These are phyloP conservation scores for Talpa occidentalis DNA, from an alignment of 2,113 vertebrate species.

Conservation along the genomic window DNA sequence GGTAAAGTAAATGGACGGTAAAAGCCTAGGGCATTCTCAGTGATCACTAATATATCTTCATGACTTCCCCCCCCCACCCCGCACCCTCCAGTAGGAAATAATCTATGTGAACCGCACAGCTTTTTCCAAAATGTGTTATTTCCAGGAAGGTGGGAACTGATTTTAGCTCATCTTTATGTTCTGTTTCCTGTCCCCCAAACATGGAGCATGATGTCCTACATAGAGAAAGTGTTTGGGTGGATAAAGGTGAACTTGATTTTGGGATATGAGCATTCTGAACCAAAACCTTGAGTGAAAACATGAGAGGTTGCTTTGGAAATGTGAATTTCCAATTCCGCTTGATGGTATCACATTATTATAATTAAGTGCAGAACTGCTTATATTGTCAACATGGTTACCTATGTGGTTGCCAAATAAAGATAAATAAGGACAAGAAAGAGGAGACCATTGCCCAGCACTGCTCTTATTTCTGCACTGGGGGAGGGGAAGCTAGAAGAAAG, in stretches of 20 bases:
- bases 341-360: not conserved
- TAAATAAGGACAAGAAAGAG: not conserved
- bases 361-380: not conserved
- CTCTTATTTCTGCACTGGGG: not conserved
- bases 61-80: not conserved
- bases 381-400: not conserved
- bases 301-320: not conserved
- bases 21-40: not conserved
- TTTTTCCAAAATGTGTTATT: not conserved
- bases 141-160: not conserved
- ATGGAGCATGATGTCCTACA: not conserved
- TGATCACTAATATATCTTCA: not conserved
- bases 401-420: not conserved
- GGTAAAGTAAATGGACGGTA: not conserved
- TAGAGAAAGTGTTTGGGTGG: not conserved
- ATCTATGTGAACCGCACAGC: not conserved
- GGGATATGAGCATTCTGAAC: not conserved
- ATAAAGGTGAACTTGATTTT: conserved; percentile 2
- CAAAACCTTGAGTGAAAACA: not conserved
- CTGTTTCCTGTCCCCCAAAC: not conserved
- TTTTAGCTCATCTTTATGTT: not conserved
- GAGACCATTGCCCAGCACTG: not conserved
- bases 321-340: not conserved
- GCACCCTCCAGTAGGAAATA: not conserved
- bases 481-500: not conserved